Percentiles rank a stretch among this genome's conserved stretches.
Conservation (phyloP, 2,888 invertebrate species). For the Aelia acuminata region DNA sequence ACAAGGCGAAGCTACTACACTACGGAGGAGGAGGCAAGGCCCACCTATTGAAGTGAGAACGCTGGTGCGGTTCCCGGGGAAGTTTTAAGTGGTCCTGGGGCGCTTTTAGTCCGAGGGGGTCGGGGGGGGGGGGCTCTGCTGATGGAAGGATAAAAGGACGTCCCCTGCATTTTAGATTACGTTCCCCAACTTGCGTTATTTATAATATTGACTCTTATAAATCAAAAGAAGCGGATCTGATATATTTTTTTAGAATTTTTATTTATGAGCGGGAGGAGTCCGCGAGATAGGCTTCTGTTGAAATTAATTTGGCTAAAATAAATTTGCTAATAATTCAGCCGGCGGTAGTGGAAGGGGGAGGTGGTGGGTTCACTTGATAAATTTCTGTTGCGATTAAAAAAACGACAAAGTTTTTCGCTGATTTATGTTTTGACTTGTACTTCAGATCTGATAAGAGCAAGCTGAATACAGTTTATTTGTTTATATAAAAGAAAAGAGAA, state of each 20-base stretch:
- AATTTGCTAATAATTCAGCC: background rate
- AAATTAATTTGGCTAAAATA: background rate
- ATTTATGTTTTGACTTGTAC: background rate
- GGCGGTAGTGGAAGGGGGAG: background rate
- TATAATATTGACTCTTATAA: conserved; percentile 36
- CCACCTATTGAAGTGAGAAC: conserved; percentile 39
- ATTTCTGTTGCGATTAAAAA: background rate
- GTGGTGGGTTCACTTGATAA: background rate
- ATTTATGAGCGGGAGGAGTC: conserved; percentile 5
- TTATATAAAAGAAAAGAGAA: no score
- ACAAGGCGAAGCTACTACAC: conserved; percentile 24
- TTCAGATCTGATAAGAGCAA: background rate
- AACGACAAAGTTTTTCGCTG: background rate
- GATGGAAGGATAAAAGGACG: conserved; percentile 10
- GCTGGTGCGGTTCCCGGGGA: conserved; percentile 39
- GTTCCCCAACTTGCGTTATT: background rate
- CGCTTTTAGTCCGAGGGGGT: conserved; percentile 4
- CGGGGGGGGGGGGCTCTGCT: background rate
- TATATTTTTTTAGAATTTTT: background rate
- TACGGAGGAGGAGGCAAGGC: background rate
- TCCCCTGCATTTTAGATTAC: conserved; percentile 29
- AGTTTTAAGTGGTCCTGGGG: conserved; percentile 50
- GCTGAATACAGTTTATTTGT: background rate
- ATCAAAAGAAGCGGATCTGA: background rate
- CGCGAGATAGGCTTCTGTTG: background rate